Percentiles rank a stretch among this genome's conserved stretches.
phyloP scores from a whole-genome alignment of 2,797 vertebrate genomes.

The Delichon dasypus region DNA sequence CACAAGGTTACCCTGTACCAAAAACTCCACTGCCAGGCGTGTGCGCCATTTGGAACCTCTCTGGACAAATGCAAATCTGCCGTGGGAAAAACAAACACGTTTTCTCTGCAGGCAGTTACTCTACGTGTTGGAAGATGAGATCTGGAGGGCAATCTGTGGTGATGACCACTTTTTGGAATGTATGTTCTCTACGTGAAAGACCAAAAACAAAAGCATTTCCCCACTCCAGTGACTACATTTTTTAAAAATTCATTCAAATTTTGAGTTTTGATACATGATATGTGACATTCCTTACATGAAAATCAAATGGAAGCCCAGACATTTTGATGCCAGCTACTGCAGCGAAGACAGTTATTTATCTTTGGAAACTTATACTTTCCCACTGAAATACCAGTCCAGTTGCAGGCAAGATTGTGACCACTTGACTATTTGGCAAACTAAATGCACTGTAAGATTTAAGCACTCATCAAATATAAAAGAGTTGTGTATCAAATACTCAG shows the following conservation, averaged over 20 bases:
- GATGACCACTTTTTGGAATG: background rate
- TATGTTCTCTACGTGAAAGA: background rate
- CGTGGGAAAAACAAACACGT: too few relatives aligned
- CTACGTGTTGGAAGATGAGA: fast-evolving
- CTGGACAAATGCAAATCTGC: background rate
- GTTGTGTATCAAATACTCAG: background rate
- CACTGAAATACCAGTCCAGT: background rate
- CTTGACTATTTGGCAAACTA: background rate
- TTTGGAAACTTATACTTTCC: background rate
- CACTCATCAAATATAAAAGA: background rate
- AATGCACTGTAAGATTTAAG: background rate
- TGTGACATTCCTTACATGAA: background rate
- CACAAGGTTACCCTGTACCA: background rate
- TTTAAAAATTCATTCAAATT: background rate
- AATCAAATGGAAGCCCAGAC: background rate
- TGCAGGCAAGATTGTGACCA: background rate
- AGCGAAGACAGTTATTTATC: background rate
- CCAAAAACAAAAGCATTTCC: background rate
- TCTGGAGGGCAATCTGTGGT: background rate
- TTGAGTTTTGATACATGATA: background rate
- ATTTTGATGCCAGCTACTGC: background rate
- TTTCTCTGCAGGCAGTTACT: background rate
- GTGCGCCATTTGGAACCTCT: background rate
- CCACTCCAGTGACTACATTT: background rate
- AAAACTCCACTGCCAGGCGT: background rate